Evolutionary conservation across 2,113 vertebrate species (phyloP).

Genomic region (Pseudopipra pipra): DNA sequence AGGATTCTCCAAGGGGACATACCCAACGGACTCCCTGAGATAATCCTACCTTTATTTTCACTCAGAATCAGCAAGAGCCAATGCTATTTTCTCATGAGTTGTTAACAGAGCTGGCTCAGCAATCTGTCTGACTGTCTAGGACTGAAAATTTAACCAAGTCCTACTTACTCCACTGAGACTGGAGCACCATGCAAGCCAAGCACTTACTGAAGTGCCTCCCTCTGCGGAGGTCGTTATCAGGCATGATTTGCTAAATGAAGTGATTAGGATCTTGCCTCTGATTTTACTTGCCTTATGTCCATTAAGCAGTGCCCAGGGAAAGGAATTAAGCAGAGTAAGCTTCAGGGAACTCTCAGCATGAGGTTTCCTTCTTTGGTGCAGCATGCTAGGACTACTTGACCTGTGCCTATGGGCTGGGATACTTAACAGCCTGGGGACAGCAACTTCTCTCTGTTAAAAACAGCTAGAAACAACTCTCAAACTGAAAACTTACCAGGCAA

Average conservation of each 20-base stretch:
- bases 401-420: background rate
- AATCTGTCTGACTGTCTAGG: background rate
- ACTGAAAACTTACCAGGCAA: background rate
- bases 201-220: background rate
- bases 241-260: background rate
- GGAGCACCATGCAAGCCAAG: background rate
- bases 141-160: background rate
- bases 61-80: conserved; percentile 25
- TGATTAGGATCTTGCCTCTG: background rate
- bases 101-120: conserved; percentile 19
- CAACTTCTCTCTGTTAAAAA: background rate
- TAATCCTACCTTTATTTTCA: background rate
- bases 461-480: background rate
- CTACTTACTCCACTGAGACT: background rate
- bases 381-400: background rate
- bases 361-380: background rate
- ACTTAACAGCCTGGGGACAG: background rate
- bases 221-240: background rate
- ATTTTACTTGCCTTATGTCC: background rate
- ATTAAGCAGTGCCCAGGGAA: background rate
- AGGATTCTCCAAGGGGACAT: conserved; percentile 19
- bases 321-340: background rate
- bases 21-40: background rate
- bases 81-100: background rate
- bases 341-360: background rate